Percentiles rank a stretch among this genome's conserved stretches.
These are phyloP conservation scores for Egretta garzetta DNA, from an alignment of 2,113 vertebrate genomes.

Conservation along the genomic window DNA sequence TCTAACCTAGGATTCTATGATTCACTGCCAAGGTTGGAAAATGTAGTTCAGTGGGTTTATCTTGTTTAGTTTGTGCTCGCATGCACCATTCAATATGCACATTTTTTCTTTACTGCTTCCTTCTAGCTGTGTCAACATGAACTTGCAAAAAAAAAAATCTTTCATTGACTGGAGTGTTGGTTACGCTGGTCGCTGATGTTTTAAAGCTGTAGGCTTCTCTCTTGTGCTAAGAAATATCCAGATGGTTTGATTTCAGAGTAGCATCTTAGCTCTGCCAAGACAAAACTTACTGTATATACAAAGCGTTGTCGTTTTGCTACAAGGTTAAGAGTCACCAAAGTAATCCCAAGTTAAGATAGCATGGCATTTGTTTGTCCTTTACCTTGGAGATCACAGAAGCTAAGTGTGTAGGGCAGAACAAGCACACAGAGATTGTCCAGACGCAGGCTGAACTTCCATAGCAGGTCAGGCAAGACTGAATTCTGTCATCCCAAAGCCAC, in stretches of 20 bases:
- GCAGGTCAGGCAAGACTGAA: not conserved
- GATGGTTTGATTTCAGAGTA: not conserved
- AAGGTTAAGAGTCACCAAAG: not conserved
- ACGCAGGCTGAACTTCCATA: not conserved
- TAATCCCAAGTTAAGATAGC: fast-evolving
- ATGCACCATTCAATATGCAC: too few relatives aligned
- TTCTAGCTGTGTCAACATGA: not conserved
- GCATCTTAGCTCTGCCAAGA: fast-evolving
- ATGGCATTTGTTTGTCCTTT: not conserved
- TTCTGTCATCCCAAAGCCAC: not conserved
- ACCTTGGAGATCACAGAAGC: not conserved
- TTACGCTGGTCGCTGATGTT: not conserved
- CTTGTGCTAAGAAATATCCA: not conserved
- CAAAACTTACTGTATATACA: fast-evolving
- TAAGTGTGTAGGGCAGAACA: not conserved
- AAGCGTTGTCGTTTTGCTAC: not conserved
- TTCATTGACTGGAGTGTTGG: not conserved
- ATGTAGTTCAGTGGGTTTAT: too few relatives aligned
- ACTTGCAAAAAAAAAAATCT: not conserved
- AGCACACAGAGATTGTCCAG: not conserved
- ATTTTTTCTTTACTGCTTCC: not conserved
- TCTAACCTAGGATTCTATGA: too few relatives aligned
- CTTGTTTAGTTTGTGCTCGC: not conserved
- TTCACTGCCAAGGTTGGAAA: too few relatives aligned
- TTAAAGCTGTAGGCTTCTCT: not conserved